These are phyloP conservation scores for Saxidomus purpurata DNA, from an alignment of 1,140 invertebrate species.

Conservation along the genomic window DNA sequence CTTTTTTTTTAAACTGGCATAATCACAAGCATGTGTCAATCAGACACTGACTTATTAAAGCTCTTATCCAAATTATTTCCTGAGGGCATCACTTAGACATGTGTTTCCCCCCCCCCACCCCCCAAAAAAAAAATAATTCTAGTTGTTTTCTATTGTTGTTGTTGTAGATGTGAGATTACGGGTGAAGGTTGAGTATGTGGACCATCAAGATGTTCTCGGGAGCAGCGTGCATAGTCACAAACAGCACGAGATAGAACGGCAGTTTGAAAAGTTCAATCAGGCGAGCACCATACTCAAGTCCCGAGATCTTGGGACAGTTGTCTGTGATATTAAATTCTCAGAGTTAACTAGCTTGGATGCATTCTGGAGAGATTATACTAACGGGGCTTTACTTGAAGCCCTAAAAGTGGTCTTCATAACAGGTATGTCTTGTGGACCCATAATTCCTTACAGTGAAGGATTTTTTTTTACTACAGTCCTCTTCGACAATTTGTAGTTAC, in stretches of 20 bases:
- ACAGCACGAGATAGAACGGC: slow-evolving; percentile 80
- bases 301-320: slow-evolving; percentile 84
- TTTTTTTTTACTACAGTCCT: too few species aligned
- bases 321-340: slow-evolving; percentile 86
- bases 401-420: slow-evolving; percentile 85
- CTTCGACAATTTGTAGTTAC: too few species aligned
- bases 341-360: slow-evolving; percentile 86
- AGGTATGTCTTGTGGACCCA: too few species aligned
- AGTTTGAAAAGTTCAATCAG: slow-evolving; percentile 85
- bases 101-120: too few species aligned
- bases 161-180: slow-evolving; percentile 80
- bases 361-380: slow-evolving; percentile 86
- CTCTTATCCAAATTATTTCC: too few species aligned
- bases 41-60: too few species aligned
- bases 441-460: too few species aligned
- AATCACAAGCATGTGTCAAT: too few species aligned
- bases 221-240: slow-evolving; percentile 82
- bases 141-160: background rate
- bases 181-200: slow-evolving; percentile 80
- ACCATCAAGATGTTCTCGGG: slow-evolving; percentile 79
- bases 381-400: slow-evolving; percentile 85
- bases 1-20: too few species aligned
- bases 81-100: too few species aligned
- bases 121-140: too few species aligned
- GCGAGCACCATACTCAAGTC: slow-evolving; percentile 84